Base-by-base conservation (phyloP, 2,888 invertebrate genomes). In the Ochropacha duplaris region DNA sequence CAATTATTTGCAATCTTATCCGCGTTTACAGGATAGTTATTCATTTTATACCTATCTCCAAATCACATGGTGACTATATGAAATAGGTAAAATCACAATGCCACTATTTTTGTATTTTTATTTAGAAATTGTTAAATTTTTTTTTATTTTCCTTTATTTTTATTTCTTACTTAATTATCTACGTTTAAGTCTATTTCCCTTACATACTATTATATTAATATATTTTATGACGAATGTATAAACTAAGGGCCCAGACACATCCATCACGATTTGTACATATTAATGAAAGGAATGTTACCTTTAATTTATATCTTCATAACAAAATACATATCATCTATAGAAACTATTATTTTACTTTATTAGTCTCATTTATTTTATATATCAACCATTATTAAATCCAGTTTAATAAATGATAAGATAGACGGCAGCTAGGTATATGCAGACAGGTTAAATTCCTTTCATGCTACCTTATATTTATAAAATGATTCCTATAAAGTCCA, bases 231-330 rank as follows among this genome's bases (percentile, higher is more conserved):
- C 83, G 88, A 90, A 90, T 84, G 84, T 89, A 89, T 92, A 92
- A 92, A 92, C 86, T 89, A 91, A 92, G 89, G 92, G 92, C 90
- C 87, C 92, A 92, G 87, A 92, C 92, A 89, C 92, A 89, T 91
- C 88, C 89, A 86, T 84, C 87, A 84, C 55, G 86, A 85, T 88
- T 90, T 88, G 84, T 88, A 90, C 88, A 86, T 83, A 78, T 67
- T 69, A 81, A 90, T 90, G 92, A 92, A 92, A 91, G 92, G 92
- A 92, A 92, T 92, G 92, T 92, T 89, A 92, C 92, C 92, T 91
- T 87, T 92, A 92, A 90, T 92, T 92, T 92, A 92, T 87, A 92
- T 80, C 77, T 89, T 88, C 86, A 83, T 86, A 86, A 87, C 88
- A 92, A 91, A 92, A 92, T 90, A 89, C 83, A 78, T 77, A 71